phyloP scores from a whole-genome alignment of 2,888 invertebrate genomes.

The Lordiphosa fenestrarum region DNA sequence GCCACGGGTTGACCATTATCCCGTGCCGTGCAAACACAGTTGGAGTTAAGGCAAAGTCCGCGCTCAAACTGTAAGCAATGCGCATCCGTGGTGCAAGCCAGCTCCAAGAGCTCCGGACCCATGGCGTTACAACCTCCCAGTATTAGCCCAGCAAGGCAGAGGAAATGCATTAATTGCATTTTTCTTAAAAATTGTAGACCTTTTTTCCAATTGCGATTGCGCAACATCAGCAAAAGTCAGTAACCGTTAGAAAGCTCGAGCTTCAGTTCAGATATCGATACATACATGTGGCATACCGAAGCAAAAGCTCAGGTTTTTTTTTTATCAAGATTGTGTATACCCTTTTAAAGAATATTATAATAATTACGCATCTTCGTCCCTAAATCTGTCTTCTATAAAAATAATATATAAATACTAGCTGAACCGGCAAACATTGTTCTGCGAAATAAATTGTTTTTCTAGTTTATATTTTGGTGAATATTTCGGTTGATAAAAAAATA shows the following conservation, averaged over 20 bases:
- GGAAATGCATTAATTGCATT: conserved; percentile 1
- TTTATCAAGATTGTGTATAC: too few species aligned
- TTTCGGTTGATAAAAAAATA: too few species aligned
- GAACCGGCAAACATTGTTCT: too few species aligned
- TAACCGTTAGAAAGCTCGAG: conserved; percentile 23
- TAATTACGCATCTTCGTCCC: too few species aligned
- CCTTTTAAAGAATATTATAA: too few species aligned
- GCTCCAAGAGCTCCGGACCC: conserved; percentile 35
- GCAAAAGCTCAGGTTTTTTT: too few species aligned
- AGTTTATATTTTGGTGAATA: too few species aligned
- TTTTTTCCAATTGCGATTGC: conserved; percentile 2
- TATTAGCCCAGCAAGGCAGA: neutral
- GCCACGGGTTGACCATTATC: conserved; percentile 33
- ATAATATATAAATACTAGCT: too few species aligned
- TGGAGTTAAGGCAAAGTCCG: conserved; percentile 49
- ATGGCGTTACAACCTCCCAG: neutral
- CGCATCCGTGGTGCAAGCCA: conserved; percentile 55
- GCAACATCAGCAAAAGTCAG: neutral
- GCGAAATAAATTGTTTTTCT: too few species aligned
- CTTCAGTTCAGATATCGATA: neutral
- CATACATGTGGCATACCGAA: too few species aligned
- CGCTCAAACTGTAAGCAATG: conserved; percentile 61
- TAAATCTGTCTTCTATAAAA: too few species aligned
- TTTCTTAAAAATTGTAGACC: neutral
- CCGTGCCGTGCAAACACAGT: conserved; percentile 58